These are phyloP conservation scores for Colistium nudipinnis DNA, from an alignment of 2,113 vertebrate species.

Conservation along the genomic window DNA sequence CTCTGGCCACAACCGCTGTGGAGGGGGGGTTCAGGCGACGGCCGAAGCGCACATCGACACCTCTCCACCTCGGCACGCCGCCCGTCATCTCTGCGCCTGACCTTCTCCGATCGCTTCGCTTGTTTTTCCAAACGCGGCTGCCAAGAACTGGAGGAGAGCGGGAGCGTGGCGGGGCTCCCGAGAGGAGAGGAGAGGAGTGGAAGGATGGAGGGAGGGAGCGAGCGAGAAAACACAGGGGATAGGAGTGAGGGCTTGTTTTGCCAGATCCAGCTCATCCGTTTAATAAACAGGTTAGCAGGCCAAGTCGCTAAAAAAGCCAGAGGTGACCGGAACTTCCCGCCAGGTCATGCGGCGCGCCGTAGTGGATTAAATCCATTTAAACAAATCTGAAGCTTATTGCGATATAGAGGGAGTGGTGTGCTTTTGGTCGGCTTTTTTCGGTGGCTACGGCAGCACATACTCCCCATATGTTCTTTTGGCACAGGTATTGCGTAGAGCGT, in stretches of 20 bases:
- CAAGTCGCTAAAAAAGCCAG: slow-evolving; percentile 46
- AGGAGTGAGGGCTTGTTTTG: slow-evolving; percentile 48
- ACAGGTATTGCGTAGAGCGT: slow-evolving; percentile 2
- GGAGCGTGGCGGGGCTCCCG: slow-evolving; percentile 49
- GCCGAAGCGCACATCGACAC: slow-evolving; percentile 39
- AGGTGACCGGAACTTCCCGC: slow-evolving; percentile 29
- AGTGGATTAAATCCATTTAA: slow-evolving; percentile 24
- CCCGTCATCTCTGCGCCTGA: slow-evolving; percentile 35
- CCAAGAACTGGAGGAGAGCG: slow-evolving; percentile 31
- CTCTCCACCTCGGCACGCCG: slow-evolving; percentile 14
- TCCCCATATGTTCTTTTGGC: slow-evolving; percentile 23
- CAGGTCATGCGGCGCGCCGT: slow-evolving; percentile 16
- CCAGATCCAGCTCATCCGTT: slow-evolving; percentile 54
- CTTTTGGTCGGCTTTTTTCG: not conserved
- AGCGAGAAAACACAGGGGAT: slow-evolving; percentile 13
- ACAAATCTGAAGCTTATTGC: slow-evolving; percentile 19
- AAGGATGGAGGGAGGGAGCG: slow-evolving; percentile 10
- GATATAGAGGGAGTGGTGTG: not conserved
- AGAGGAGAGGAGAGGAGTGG: slow-evolving; percentile 34
- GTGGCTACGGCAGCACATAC: not conserved
- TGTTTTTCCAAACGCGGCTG: slow-evolving; percentile 68
- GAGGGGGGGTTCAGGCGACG: slow-evolving; percentile 40
- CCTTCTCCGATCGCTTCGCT: slow-evolving; percentile 41
- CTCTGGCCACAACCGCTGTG: slow-evolving; percentile 20
- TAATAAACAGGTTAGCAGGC: slow-evolving; percentile 52